Base-by-base conservation (phyloP, 37 sponge, comb jelly and placozoan genomes). In the Chondrosia reniformis region DNA sequence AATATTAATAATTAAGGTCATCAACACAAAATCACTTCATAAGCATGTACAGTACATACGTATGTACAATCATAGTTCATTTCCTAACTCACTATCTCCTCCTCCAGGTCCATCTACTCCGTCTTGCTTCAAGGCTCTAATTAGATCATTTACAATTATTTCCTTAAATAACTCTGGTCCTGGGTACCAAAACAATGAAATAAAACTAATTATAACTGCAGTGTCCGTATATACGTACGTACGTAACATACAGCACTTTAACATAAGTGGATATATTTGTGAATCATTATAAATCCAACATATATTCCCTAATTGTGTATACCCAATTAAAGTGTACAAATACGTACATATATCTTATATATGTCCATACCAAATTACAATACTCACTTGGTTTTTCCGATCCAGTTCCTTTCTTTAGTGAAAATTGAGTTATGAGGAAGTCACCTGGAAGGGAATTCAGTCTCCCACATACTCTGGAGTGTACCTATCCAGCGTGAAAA, bases 351-450 rank as follows among this genome's bases (percentile, higher is more conserved):
- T 56, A 28, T 59, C 39, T 28, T 37, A 58, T 45, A 58, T 59
- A 39, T 7, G 10, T 40, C 38, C 8, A 6, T 28, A 67, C 69
- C 13, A 13, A 52, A 13, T 52, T 19, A 28, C 69, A 31, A 45
- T 76, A 75, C 75, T 67, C 33, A 87, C 92, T 40, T 80, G 92
- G 92, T 72, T 74, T 83, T 6, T 83, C 81, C 45, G 41, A 72
- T 7, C 92, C 92, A 13, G 92, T 91, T 76, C 81, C 89, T 39
- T 87, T 91, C 38, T 55, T 55, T 24, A 69, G 41, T 9, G 79
- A 63, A 41, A 87, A 87, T 30, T 65, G 57, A 0, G 58, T 40
- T 33, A 91, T 76, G 30, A 91, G 63, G 34, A 77, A 63, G 66
- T 91, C 78, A 0, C 75, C 84, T 24, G 84, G 69, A 12, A 86